These are phyloP conservation scores for Elgaria multicarinata DNA, from an alignment of 2,113 vertebrate genomes.

Conservation along the genomic window DNA sequence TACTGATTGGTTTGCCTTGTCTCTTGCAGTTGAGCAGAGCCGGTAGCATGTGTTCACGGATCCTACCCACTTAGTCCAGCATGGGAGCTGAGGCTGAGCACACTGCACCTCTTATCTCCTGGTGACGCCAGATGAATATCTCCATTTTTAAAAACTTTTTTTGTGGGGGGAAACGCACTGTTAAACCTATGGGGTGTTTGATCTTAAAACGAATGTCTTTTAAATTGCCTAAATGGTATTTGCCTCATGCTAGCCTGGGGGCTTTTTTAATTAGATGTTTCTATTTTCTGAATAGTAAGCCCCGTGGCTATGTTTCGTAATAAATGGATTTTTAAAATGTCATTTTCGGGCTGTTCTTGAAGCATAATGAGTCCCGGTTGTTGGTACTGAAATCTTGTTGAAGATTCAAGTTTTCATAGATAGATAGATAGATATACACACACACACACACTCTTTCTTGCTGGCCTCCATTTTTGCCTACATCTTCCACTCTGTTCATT, in stretches of 20 bases:
- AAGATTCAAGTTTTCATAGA: neutral
- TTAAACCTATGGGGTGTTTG: neutral
- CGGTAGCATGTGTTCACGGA: conserved; percentile 2
- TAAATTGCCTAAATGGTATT: conserved; percentile 12
- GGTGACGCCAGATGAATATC: neutral
- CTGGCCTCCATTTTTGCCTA: neutral
- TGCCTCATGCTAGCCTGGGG: neutral
- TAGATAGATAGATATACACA: neutral
- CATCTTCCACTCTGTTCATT: neutral
- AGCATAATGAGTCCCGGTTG: neutral
- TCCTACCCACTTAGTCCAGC: neutral
- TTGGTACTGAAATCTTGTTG: neutral
- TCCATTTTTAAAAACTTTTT: neutral
- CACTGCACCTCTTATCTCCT: neutral
- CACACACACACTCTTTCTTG: neutral
- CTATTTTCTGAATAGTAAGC: conserved; percentile 28
- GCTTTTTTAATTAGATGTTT: conserved; percentile 27
- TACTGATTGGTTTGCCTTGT: neutral
- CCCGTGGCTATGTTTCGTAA: conserved; percentile 3
- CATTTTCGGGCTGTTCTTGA: neutral
- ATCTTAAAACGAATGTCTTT: neutral
- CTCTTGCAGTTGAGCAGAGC: conserved; percentile 31
- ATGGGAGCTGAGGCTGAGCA: neutral
- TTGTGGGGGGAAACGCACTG: neutral
- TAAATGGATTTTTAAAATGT: conserved; percentile 23